These are phyloP conservation scores for Gibbula magus DNA, from an alignment of 2,888 invertebrate genomes.

Conservation along the genomic window DNA sequence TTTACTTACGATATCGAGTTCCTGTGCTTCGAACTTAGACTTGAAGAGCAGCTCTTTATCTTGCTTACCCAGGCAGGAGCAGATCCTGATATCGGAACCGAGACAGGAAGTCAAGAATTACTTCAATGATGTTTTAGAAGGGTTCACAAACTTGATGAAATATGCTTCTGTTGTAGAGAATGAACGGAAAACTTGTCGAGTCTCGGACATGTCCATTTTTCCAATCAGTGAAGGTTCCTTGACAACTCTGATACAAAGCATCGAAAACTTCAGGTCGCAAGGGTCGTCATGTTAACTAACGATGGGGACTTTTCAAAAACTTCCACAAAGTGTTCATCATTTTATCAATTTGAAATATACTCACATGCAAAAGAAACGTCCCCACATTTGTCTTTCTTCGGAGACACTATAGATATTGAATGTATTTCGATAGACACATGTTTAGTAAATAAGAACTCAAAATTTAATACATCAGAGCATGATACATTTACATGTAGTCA, in stretches of 20 bases:
- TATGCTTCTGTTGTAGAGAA: background rate
- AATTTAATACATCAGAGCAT: too few species aligned
- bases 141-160: background rate
- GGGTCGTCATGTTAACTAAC: conserved; percentile 5
- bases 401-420: too few species aligned
- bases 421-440: too few species aligned
- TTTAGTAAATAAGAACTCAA: too few species aligned
- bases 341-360: background rate
- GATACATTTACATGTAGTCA: too few species aligned
- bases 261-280: background rate
- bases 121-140: conserved; percentile 13
- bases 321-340: background rate
- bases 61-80: background rate
- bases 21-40: too few species aligned
- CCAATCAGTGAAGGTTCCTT: background rate
- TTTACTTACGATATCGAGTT: too few species aligned
- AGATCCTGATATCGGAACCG: background rate
- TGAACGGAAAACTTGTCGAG: background rate
- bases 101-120: background rate
- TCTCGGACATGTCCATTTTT: background rate
- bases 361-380: too few species aligned
- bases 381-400: too few species aligned
- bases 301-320: background rate
- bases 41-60: background rate
- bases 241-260: background rate